phyloP scores from a whole-genome alignment of 2,113 vertebrate species.

The Nycticorax nycticorax region DNA sequence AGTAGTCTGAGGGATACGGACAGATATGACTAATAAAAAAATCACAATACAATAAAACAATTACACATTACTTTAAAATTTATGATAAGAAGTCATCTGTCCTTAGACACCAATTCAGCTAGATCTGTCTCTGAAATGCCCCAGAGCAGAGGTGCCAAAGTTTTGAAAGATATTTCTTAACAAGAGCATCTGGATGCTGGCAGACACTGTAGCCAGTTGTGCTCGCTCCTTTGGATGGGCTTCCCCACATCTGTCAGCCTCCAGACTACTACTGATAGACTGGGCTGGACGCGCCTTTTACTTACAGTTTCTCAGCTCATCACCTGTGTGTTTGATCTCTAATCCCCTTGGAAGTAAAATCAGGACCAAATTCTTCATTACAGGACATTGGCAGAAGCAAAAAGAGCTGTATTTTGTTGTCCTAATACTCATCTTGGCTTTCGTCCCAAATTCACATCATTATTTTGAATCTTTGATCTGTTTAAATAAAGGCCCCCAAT shows the following conservation, averaged over 20 bases:
- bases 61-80: neutral
- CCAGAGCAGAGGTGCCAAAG: neutral
- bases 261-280: neutral
- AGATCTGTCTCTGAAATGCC: neutral
- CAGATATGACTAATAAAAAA: neutral
- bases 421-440: neutral
- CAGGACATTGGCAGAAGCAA: neutral
- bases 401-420: neutral
- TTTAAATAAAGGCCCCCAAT: neutral
- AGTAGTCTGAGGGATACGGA: neutral
- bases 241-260: constrained; percentile 1
- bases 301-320: neutral
- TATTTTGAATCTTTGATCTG: neutral
- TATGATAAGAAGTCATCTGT: neutral
- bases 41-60: neutral
- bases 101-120: neutral
- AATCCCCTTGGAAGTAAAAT: neutral
- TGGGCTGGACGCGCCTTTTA: neutral
- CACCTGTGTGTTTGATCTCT: neutral
- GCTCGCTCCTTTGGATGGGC: neutral
- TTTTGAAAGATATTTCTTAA: constrained; percentile 5
- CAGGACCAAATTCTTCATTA: neutral
- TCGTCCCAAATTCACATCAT: neutral
- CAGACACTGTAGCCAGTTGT: neutral
- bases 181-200: constrained; percentile 10